Evolutionary conservation across 2,888 invertebrate species (phyloP), one percentile per base, ranked within the genome.

Genomic region (Megalurothrips usitatus): DNA sequence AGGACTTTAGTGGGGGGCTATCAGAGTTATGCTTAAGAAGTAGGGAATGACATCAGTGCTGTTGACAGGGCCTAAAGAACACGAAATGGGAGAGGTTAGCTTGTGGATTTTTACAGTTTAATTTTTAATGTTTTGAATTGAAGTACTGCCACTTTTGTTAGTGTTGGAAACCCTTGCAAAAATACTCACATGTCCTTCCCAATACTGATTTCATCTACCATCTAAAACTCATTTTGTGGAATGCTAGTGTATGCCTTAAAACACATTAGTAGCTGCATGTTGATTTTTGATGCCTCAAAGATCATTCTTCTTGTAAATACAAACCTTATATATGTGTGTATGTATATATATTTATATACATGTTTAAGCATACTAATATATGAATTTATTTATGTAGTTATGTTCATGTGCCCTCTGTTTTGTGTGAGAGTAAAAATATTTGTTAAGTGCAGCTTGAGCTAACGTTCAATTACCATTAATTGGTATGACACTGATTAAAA

Each of bases 351-450:
- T 75, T 26, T 75, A 75, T 26, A 75, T 23, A 75, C 26, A 75
- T 26, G 26, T 75, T 23, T 26, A 58, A 19, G n/a, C n/a, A 58
- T 58, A 58, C 17, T n/a, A 26, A 75, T 75, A 75, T 26, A 75
- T 75, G 12, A 26, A 75, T 75, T 12, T 75, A 75, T 23, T 75
- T 75, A 75, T 68, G 68, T 68, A 23, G 68, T 68, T 68, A 68
- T 75, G 68, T 75, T 75, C 1, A 75, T 75, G 68, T 75, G 23
- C 26, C 23, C 68, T 75, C 8, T 75, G 23, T 26, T 9, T 26
- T 75, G 26, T 75, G 12, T 26, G 68, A 23, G 68, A 14, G 58
- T 58, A 26, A 75, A 26, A 10, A 8, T 75, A 23, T 26, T 75
- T 23, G 68, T 75, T 26, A 26, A 26, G 0, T 23, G 10, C 68